Percentiles rank a stretch among this genome's conserved stretches.
Evolutionary conservation across 1,140 invertebrate genomes (phyloP).

Genomic region (Cyclina sinensis): DNA sequence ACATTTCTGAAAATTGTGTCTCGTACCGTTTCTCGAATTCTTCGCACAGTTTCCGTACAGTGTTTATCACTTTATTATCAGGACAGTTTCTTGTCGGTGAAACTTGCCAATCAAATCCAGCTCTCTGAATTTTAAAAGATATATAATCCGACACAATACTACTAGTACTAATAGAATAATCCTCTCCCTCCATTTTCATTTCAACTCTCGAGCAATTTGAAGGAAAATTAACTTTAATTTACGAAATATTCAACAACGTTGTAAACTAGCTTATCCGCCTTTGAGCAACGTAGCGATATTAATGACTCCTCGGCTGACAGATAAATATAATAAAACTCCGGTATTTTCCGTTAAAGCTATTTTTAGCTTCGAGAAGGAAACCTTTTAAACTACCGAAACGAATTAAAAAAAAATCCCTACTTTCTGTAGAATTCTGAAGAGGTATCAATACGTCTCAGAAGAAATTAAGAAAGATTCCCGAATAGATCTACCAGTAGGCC

Average conservation of each 20-base stretch:
- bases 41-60: slow-evolving; percentile 37
- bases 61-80: slow-evolving; percentile 20
- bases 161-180: slow-evolving; percentile 15
- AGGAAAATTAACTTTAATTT: not conserved
- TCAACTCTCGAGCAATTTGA: not conserved
- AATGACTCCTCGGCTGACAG: not conserved
- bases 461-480: too few relatives aligned
- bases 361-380: too few relatives aligned
- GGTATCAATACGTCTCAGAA: too few relatives aligned
- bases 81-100: slow-evolving; percentile 50
- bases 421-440: too few relatives aligned
- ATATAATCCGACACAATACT: slow-evolving; percentile 46
- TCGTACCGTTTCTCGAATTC: slow-evolving; percentile 51
- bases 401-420: too few relatives aligned
- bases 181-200: slow-evolving; percentile 45
- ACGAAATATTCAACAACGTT: not conserved
- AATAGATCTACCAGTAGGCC: too few relatives aligned
- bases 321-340: not conserved
- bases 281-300: not conserved
- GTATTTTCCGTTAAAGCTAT: not conserved
- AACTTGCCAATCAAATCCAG: slow-evolving; percentile 35
- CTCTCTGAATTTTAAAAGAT: slow-evolving; percentile 13
- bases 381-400: too few relatives aligned
- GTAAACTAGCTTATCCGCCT: not conserved
- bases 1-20: slow-evolving; percentile 31